phyloP scores from a whole-genome alignment of 2,797 vertebrate species.

The Sebastes dallii region DNA sequence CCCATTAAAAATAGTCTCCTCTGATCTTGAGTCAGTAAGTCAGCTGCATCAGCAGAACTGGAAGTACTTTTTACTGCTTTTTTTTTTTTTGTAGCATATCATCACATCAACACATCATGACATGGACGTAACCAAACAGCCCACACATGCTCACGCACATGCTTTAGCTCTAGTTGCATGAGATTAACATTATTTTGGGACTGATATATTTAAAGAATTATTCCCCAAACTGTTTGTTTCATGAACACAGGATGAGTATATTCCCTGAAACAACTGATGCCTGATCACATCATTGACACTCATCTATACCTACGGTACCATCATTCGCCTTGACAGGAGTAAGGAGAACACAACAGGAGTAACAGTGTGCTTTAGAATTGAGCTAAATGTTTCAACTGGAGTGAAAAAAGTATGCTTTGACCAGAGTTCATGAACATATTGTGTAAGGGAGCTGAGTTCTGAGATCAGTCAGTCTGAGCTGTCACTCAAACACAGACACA shows the following conservation, averaged over 20 bases:
- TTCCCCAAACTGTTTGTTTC: neutral
- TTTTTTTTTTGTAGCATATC: slow-evolving; percentile 14
- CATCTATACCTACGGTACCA: neutral
- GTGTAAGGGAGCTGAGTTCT: neutral
- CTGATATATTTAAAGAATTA: neutral
- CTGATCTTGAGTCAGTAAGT: slow-evolving; percentile 39
- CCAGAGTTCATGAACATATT: too few species aligned
- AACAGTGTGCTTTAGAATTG: neutral
- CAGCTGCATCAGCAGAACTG: slow-evolving; percentile 37
- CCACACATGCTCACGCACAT: neutral
- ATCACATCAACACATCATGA: slow-evolving; percentile 9
- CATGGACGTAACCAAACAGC: neutral
- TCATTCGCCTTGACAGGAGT: neutral
- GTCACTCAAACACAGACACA: neutral
- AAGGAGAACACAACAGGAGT: neutral
- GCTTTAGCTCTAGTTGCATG: neutral
- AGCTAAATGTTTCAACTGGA: neutral
- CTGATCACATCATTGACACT: neutral
- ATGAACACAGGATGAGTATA: neutral
- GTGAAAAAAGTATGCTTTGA: too few species aligned
- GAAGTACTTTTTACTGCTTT: neutral
- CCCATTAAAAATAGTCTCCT: slow-evolving; percentile 38
- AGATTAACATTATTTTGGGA: neutral
- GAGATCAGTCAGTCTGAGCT: neutral
- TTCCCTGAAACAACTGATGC: neutral